Evolutionary conservation across 1,140 invertebrate species (phyloP).

Genomic region (Oreohelix idahoensis): DNA sequence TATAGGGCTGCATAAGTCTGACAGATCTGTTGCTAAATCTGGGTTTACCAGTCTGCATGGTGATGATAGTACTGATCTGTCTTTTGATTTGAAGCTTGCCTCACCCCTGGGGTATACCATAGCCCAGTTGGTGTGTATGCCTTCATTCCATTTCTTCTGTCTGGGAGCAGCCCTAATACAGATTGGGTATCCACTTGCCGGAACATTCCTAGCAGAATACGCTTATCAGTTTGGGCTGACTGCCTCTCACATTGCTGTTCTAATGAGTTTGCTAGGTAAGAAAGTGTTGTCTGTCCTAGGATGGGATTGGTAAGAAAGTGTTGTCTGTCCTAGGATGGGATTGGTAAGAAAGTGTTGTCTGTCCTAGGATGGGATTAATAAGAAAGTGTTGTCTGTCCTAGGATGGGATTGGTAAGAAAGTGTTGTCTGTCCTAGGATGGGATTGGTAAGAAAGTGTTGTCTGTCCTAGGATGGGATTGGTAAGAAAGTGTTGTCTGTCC

Average conservation of each 20-base stretch:
- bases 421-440: too few relatives aligned
- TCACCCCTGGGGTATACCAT: neutral
- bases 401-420: too few relatives aligned
- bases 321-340: too few relatives aligned
- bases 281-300: neutral
- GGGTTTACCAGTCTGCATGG: neutral
- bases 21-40: neutral
- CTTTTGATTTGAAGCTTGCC: neutral
- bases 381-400: too few relatives aligned
- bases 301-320: too few relatives aligned
- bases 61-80: neutral
- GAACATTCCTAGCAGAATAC: constrained; percentile 44
- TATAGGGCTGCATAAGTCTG: neutral
- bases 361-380: too few relatives aligned
- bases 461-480: too few relatives aligned
- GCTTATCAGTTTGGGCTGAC: constrained; percentile 34
- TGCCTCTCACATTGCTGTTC: constrained; percentile 18
- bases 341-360: too few relatives aligned
- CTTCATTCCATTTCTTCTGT: constrained; percentile 35
- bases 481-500: too few relatives aligned
- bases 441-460: too few relatives aligned
- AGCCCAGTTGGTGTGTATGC: constrained; percentile 24
- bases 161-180: constrained; percentile 45
- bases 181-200: constrained; percentile 49
- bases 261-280: constrained; percentile 49